Percentiles rank a stretch among this genome's conserved stretches.
phyloP scores from a whole-genome alignment of 2,888 invertebrate genomes.

The Hypomecis punctinalis region DNA sequence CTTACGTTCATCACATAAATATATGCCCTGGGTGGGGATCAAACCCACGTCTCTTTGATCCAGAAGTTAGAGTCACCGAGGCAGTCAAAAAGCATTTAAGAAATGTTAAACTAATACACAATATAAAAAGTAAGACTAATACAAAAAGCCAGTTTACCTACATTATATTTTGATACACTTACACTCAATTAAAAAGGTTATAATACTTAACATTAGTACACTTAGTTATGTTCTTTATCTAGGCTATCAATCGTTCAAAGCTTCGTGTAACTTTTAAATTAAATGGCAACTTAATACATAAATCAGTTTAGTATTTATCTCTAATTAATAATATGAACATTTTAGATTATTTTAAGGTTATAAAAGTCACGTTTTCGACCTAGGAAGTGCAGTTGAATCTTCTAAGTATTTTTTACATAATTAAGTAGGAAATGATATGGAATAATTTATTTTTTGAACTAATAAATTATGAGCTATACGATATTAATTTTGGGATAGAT shows the following conservation, averaged over 20 bases:
- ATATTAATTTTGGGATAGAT: slow-evolving; percentile 1
- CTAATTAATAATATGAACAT: slow-evolving; percentile 35
- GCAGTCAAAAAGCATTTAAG: too few relatives aligned
- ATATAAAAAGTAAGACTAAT: too few relatives aligned
- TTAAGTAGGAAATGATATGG: slow-evolving; percentile 20
- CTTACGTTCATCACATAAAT: too few relatives aligned
- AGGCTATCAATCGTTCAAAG: slow-evolving; percentile 2
- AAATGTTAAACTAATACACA: too few relatives aligned
- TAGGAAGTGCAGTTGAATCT: slow-evolving; percentile 37
- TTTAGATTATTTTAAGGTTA: slow-evolving; percentile 33
- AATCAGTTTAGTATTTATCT: slow-evolving; percentile 33
- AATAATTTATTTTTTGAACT: slow-evolving; percentile 11
- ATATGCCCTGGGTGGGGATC: too few relatives aligned
- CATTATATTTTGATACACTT: too few relatives aligned
- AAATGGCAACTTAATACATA: slow-evolving; percentile 27
- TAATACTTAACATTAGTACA: too few relatives aligned
- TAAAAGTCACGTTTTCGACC: slow-evolving; percentile 35
- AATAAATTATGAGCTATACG: slow-evolving; percentile 8
- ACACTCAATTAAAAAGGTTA: too few relatives aligned
- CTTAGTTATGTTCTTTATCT: slow-evolving; percentile 1
- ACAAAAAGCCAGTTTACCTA: too few relatives aligned
- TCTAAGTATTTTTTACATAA: slow-evolving; percentile 8
- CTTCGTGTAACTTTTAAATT: slow-evolving; percentile 3
- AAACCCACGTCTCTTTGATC: too few relatives aligned
- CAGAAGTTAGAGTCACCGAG: too few relatives aligned